These are phyloP conservation scores for Dromas ardeola DNA, from an alignment of 2,113 vertebrate genomes.

Conservation along the genomic window DNA sequence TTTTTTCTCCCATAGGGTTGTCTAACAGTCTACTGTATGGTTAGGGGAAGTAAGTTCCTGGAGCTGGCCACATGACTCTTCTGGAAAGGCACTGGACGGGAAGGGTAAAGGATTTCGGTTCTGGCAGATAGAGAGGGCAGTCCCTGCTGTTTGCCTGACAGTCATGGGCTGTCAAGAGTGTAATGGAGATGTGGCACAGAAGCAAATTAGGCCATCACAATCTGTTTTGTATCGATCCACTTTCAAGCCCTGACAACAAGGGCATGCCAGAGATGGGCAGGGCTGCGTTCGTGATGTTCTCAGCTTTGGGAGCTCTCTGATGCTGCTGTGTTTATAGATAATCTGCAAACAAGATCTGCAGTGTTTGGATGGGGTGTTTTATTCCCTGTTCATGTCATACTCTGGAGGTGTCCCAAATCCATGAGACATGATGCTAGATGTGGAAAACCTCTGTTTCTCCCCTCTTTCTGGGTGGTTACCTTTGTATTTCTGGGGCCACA, in stretches of 20 bases:
- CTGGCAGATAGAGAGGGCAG: background rate
- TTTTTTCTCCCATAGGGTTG: background rate
- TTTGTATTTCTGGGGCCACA: background rate
- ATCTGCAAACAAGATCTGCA: background rate
- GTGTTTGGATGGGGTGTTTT: background rate
- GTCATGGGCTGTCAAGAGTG: background rate
- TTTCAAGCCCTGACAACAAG: slow-evolving; percentile 13
- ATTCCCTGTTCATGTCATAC: background rate
- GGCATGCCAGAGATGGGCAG: slow-evolving; percentile 41
- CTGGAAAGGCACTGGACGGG: background rate
- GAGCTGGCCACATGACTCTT: background rate
- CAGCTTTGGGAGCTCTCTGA: slow-evolving; percentile 24
- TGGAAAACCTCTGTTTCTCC: background rate
- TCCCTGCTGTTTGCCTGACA: background rate
- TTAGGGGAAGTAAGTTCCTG: background rate
- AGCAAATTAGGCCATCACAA: background rate
- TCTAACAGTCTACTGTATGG: background rate
- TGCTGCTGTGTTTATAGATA: background rate
- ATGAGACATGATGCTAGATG: background rate
- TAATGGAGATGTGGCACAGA: background rate
- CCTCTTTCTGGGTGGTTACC: background rate
- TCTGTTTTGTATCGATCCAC: background rate
- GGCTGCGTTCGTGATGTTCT: background rate
- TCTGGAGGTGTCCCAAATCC: slow-evolving; percentile 19
- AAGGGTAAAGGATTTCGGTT: accelerated